A percentile compares a stretch with the other conserved stretches of the same genome.
phyloP scores from a whole-genome alignment of 2,888 invertebrate species.

The Epinotia nisella region DNA sequence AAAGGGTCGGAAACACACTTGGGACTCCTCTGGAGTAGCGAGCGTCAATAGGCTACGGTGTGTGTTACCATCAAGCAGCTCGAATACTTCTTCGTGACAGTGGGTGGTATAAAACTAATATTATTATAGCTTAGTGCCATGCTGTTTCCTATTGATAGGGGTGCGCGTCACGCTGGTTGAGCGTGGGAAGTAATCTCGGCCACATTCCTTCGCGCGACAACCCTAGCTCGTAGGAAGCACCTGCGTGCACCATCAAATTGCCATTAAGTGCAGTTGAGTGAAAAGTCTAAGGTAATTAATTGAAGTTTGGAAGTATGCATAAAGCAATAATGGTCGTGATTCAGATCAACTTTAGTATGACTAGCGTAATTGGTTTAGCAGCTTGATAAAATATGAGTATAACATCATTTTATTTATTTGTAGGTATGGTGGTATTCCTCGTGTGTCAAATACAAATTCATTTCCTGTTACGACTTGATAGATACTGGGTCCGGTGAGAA shows the following conservation, averaged over 20 bases:
- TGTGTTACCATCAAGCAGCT: too few species aligned
- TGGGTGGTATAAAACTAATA: neutral
- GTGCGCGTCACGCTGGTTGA: conserved; percentile 6
- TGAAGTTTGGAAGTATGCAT: conserved; percentile 16
- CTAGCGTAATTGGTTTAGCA: neutral
- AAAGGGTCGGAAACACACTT: too few species aligned
- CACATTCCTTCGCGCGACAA: conserved; percentile 19
- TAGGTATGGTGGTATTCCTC: too few species aligned
- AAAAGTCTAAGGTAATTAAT: conserved; percentile 26
- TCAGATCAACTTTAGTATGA: neutral
- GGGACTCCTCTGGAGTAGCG: too few species aligned
- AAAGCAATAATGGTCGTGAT: conserved; percentile 4
- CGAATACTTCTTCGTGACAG: too few species aligned
- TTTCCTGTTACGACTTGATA: too few species aligned
- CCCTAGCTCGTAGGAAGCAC: conserved; percentile 23
- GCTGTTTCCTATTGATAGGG: conserved; percentile 5
- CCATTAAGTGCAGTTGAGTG: conserved; percentile 18
- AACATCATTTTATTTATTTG: too few species aligned
- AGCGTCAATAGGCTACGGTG: too few species aligned
- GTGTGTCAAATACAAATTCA: too few species aligned
- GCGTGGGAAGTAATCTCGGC: conserved; percentile 31
- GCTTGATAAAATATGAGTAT: neutral
- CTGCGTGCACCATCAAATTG: conserved; percentile 24
- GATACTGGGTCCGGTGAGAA: too few species aligned
- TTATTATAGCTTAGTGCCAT: neutral